A percentile compares a stretch with the other conserved stretches of the same genome.
Conservation (phyloP, 2,888 invertebrate genomes). For the Monoplex corrugatus region DNA sequence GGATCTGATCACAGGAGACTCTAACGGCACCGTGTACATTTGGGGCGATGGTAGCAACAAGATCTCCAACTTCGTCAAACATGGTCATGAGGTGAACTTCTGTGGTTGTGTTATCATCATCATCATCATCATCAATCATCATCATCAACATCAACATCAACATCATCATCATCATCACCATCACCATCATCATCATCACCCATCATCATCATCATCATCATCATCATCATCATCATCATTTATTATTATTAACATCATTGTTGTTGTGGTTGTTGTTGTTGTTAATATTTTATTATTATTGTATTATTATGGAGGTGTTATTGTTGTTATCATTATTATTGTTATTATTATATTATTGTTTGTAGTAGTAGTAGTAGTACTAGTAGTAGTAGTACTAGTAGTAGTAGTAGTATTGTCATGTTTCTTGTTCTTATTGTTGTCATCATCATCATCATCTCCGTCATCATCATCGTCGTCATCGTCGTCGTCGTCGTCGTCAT, state of each 20-base stretch:
- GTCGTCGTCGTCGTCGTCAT: background rate
- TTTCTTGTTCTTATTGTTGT: background rate
- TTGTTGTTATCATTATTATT: too few relatives aligned
- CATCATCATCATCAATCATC: too few relatives aligned
- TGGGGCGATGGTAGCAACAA: conserved; percentile 77
- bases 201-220: background rate
- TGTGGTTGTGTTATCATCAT: background rate
- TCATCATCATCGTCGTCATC: background rate
- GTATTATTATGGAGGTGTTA: too few relatives aligned
- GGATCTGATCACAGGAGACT: conserved; percentile 79
- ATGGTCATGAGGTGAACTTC: conserved; percentile 77
- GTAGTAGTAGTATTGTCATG: background rate
- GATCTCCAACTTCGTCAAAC: conserved; percentile 79
- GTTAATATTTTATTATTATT: too few relatives aligned
- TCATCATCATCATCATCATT: conserved; percentile 20
- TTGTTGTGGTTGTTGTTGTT: too few relatives aligned
- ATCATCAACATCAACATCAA: background rate
- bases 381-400: background rate
- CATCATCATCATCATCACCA: conserved; percentile 1
- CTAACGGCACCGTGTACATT: conserved; percentile 80
- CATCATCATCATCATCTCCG: background rate
- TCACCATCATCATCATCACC: too few relatives aligned
- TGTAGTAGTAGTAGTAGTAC: too few relatives aligned
- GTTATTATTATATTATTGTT: too few relatives aligned
- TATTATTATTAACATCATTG: too few relatives aligned